phyloP scores from a whole-genome alignment of 2,888 invertebrate species.

The Coleophora flavipennella region DNA sequence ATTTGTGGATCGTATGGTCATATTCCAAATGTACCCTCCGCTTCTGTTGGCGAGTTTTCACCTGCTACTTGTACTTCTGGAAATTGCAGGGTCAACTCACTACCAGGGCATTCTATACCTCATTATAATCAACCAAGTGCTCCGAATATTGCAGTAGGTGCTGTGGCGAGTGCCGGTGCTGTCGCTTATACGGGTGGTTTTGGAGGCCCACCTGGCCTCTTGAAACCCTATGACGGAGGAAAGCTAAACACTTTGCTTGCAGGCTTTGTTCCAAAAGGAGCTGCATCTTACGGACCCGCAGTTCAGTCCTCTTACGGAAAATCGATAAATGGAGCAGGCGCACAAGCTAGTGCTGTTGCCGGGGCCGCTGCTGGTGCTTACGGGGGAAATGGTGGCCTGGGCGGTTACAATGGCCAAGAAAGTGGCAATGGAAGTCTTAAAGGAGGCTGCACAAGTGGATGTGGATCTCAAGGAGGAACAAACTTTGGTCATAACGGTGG shows the following conservation, averaged over 20 bases:
- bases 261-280: conserved; percentile 1
- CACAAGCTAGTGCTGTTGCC: conserved; percentile 31
- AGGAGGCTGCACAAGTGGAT: conserved; percentile 33
- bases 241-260: conserved; percentile 19
- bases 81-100: background rate
- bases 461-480: conserved; percentile 17
- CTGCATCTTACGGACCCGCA: conserved; percentile 8
- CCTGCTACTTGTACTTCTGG: conserved; percentile 4
- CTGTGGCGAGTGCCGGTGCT: conserved; percentile 32
- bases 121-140: conserved; percentile 8
- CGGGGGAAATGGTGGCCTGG: conserved; percentile 7
- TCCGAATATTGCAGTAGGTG: conserved; percentile 18
- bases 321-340: conserved; percentile 17
- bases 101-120: background rate
- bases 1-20: conserved; percentile 1
- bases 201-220: conserved; percentile 57
- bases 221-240: conserved; percentile 46
- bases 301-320: conserved; percentile 14
- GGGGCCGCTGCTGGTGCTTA: conserved; percentile 25
- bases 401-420: conserved; percentile 9
- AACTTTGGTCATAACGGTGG: conserved; percentile 3
- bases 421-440: conserved; percentile 18
- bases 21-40: background rate
- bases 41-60: background rate
- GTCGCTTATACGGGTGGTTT: conserved; percentile 53